These are phyloP conservation scores for Phymastichus coffea DNA, from an alignment of 1,140 invertebrate species.

Conservation along the genomic window DNA sequence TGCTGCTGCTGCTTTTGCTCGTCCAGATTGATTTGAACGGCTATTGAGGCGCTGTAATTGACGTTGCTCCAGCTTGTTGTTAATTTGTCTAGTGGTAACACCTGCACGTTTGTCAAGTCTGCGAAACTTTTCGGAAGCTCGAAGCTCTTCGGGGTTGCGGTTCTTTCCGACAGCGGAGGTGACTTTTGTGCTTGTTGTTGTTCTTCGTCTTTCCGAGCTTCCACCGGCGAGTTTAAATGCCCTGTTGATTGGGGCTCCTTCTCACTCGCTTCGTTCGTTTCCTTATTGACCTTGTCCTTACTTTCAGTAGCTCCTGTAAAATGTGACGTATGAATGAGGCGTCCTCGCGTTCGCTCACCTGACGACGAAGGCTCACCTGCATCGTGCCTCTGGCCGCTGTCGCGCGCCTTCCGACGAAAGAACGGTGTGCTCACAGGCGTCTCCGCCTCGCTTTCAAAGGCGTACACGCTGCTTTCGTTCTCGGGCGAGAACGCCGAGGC, in stretches of 20 bases:
- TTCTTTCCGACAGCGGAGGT: slow-evolving; percentile 26
- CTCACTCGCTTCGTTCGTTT: slow-evolving; percentile 11
- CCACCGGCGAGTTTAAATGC: slow-evolving; percentile 22
- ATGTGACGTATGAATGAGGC: neutral
- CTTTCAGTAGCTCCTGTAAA: slow-evolving; percentile 23
- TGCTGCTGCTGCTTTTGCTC: slow-evolving; percentile 35
- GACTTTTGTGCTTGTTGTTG: slow-evolving; percentile 18
- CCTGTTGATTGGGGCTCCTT: too few species aligned
- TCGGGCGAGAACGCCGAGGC: slow-evolving; percentile 67
- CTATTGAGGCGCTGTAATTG: slow-evolving; percentile 59
- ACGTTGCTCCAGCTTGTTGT: slow-evolving; percentile 51
- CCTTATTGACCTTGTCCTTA: slow-evolving; percentile 10
- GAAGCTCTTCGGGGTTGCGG: slow-evolving; percentile 40
- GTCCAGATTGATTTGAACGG: slow-evolving; percentile 62
- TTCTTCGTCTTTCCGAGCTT: slow-evolving; percentile 27
- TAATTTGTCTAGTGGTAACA: slow-evolving; percentile 50
- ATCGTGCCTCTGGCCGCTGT: too few species aligned
- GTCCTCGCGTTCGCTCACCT: slow-evolving; percentile 10
- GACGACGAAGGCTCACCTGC: too few species aligned
- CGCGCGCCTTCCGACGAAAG: slow-evolving; percentile 56
- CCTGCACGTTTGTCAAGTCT: slow-evolving; percentile 43
- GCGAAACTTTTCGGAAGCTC: slow-evolving; percentile 49
- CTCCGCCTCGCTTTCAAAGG: slow-evolving; percentile 66
- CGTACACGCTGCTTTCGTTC: slow-evolving; percentile 72
- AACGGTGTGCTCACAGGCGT: slow-evolving; percentile 61